These are phyloP conservation scores for Pangasius larnaudii DNA, from an alignment of 2,797 vertebrate genomes.

Conservation along the genomic window DNA sequence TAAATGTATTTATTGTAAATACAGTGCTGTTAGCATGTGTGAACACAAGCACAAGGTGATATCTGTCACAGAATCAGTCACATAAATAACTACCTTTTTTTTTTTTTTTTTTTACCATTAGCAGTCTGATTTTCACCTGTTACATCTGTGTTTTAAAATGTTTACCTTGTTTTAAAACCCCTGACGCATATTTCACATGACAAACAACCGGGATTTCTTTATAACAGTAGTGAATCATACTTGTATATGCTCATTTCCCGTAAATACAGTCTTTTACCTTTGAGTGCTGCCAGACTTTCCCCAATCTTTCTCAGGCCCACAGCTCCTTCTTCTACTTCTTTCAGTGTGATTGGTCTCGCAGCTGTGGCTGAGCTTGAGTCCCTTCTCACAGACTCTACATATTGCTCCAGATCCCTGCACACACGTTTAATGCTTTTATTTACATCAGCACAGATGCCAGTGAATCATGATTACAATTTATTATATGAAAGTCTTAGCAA, in stretches of 20 bases:
- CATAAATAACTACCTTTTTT: neutral
- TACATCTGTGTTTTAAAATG: neutral
- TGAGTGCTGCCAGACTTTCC: conserved; percentile 90
- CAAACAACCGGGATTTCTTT: neutral
- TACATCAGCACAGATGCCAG: neutral
- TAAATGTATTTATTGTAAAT: neutral
- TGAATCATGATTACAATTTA: neutral
- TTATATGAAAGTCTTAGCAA: neutral
- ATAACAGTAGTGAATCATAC: neutral
- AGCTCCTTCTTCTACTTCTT: conserved; percentile 93
- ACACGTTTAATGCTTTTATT: conserved; percentile 24
- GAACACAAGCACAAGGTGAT: neutral
- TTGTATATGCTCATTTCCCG: neutral
- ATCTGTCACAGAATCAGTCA: neutral
- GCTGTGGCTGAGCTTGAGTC: conserved; percentile 70
- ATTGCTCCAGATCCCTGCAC: conserved; percentile 88
- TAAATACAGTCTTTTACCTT: conserved; percentile 77
- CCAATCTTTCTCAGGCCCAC: conserved; percentile 91
- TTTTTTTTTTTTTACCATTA: neutral
- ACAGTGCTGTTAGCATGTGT: neutral
- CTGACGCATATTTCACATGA: neutral
- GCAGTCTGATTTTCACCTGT: neutral
- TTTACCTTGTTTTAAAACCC: neutral
- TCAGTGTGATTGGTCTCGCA: conserved; percentile 81
- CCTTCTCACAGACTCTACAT: conserved; percentile 87